Conservation (phyloP, 1,140 invertebrate genomes). For the Cyclargus thomasi region DNA sequence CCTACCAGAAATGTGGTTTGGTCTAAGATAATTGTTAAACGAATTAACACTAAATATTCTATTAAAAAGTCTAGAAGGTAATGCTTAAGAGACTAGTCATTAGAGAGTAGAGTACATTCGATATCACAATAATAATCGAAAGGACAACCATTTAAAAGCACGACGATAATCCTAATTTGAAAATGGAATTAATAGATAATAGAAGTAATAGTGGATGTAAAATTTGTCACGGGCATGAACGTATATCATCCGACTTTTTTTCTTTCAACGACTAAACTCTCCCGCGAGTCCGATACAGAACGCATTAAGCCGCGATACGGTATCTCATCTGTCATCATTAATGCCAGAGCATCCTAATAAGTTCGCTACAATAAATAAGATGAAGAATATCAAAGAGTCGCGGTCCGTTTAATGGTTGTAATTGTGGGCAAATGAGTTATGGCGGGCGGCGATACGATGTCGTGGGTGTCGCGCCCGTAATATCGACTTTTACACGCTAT, state of each 20-base stretch:
- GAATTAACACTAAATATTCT: too few species aligned
- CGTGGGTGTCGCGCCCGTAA: conserved; percentile 60
- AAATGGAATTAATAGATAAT: background rate
- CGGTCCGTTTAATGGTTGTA: conserved; percentile 69
- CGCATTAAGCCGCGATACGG: conserved; percentile 59
- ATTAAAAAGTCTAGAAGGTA: too few species aligned
- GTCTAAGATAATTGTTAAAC: too few species aligned
- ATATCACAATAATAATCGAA: background rate
- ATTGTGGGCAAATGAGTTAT: conserved; percentile 71
- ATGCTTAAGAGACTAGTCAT: too few species aligned
- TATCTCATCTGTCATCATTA: conserved; percentile 73
- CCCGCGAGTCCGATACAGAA: conserved; percentile 47
- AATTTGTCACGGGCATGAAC: conserved; percentile 33
- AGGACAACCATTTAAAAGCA: background rate
- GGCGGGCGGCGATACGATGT: conserved; percentile 51
- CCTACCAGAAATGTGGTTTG: too few species aligned
- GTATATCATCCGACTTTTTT: conserved; percentile 50
- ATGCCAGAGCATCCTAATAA: conserved; percentile 72
- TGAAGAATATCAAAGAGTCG: conserved; percentile 66
- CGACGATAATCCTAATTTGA: background rate
- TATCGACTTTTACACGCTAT: conserved; percentile 70
- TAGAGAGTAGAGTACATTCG: too few species aligned
- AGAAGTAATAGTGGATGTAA: background rate
- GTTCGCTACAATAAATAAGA: conserved; percentile 71
- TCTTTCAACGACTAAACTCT: conserved; percentile 44